Base-by-base conservation (phyloP, 2,888 invertebrate species). In the Drosophila eohydei region DNA sequence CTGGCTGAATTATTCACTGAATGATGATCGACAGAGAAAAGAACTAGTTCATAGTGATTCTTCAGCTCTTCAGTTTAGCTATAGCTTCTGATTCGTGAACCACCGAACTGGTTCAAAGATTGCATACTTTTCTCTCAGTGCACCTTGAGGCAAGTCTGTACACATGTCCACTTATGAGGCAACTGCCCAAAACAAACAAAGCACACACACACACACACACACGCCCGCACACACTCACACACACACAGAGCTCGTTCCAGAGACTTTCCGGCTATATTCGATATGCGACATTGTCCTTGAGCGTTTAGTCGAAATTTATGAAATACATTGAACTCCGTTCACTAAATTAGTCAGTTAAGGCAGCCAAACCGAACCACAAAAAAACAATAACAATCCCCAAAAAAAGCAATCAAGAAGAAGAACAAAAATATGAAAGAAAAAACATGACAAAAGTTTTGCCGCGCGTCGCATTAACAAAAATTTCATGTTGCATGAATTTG, bases 221-320 rank as follows among this genome's bases (percentile, higher is more conserved):
- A 21, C 51, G 26, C 54, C 34, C 65, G 40, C 30, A 40, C 28
- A 14, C 41, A 28, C 43, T 16, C 54, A 32, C 12, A 41, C 32
- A 56, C 34, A 32, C 38, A 50, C 34, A 34, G 43, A 30, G 43
- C 16, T 58, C 38, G 9, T n/a, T n/a, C 9, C 54, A 55, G 30
- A 11, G 50, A 50, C 63, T 56, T 46, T 36, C 64, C 55, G 66
- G 44, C 52, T 63, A 57, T 72, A 79, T 79, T 67, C 73, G 66
- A 80, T 74, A 78, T 62, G 63, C 51, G 54, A 60, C 74, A 76
- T 83, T 90, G 89, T 90, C 90, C 89, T 90, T 90, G 89, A 90
- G 80, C 83, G 78, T 88, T 89, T 86, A 87, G 89, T 81, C 81
- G 78, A 90, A 90, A 87, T 90, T 90, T 90, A 82, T 82, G 83